Conservation (phyloP, 2,113 vertebrate species). For the Xyliphius kryptos region DNA sequence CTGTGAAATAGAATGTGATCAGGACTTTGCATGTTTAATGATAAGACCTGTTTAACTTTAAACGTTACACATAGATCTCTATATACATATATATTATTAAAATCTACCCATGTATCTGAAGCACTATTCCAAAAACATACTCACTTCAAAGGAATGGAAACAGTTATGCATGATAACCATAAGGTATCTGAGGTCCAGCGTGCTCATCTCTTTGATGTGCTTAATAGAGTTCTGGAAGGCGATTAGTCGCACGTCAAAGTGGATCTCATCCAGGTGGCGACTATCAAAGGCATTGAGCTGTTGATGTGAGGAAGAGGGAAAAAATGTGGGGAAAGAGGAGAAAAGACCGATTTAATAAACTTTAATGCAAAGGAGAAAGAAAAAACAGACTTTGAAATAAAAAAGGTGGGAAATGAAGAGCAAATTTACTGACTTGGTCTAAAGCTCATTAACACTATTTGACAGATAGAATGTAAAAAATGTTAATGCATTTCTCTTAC, state of each 20-base stretch:
- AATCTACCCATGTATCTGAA: no score
- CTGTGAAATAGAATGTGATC: no score
- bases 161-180: constrained; percentile 81
- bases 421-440: no score
- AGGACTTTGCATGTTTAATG: no score
- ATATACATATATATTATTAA: no score
- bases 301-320: background rate
- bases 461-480: no score
- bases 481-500: constrained; percentile 53
- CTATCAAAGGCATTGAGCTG: constrained; percentile 90
- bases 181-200: constrained; percentile 77
- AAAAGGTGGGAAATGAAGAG: background rate
- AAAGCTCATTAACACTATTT: no score
- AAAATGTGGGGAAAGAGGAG: background rate
- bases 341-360: background rate
- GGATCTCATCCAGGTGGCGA: constrained; percentile 85
- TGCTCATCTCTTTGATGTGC: constrained; percentile 72
- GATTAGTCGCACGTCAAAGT: constrained; percentile 83
- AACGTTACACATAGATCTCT: background rate
- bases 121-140: background rate
- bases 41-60: no score
- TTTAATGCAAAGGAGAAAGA: background rate
- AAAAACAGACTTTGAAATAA: background rate
- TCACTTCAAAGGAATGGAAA: constrained; percentile 88
- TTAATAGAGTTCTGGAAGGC: constrained; percentile 77